Base-by-base conservation (phyloP, 92 coral and sea anemone genomes). In the Muricea muricata region DNA sequence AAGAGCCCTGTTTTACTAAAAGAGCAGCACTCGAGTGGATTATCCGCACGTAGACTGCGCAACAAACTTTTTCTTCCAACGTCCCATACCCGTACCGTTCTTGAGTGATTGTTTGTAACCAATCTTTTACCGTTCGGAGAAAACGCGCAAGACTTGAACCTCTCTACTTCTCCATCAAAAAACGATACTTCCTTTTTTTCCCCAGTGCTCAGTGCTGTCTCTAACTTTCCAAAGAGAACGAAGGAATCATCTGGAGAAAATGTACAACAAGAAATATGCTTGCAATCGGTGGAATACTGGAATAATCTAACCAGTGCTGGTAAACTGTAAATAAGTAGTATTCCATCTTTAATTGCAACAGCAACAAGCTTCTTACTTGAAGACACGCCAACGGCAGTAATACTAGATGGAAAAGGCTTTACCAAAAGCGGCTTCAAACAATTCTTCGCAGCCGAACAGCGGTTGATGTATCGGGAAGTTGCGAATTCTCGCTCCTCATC, bases 121-220 rank as follows among this genome's bases (percentile, higher is more conserved):
- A 63, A 25, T 9, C 37, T 63, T 25, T 63, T 63, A n/a, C 70
- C 70, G 3, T 63, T 63, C 0, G 70, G 70, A 25, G 70, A 63
- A 28, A 63, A 63, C 11, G 70, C 70, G 31, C 70, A 63, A 11
- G 39, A 63, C 70, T 24, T 31, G 37, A 63, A 63, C 70, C 15
- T 29, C 17, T 63, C 70, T 17, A 2, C 18, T 20, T 14, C 23
- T 29, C 70, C 37, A 7, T 8, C 15, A 25, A 63, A 63, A 63
- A 28, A 63, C 14, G 35, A 4, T 28, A 28, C 39, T 63, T 63
- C 70, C 39, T 63, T 63, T 63, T 11, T 28, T 9, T 31, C 39
- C 6, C 8, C 17, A 63, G 31, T 63, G 70, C 18, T 28, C 28
- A 63, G 40, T 31, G n/a, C 70, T n/a, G 70, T 63, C 31, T 63